Evolutionary conservation across 2,113 vertebrate species (phyloP), one percentile per base, ranked within the genome.

Genomic region (Raja brachyura): DNA sequence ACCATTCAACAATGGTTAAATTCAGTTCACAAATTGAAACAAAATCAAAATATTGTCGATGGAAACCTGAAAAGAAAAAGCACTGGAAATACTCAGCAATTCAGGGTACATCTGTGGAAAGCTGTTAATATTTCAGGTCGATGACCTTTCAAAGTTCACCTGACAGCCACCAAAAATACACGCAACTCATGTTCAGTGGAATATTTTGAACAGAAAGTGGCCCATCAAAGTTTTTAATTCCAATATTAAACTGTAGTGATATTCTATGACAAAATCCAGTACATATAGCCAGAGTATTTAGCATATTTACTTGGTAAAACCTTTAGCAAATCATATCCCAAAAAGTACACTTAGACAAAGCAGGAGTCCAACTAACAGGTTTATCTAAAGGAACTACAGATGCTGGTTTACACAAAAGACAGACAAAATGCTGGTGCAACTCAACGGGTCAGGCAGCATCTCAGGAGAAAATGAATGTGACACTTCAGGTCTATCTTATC

Each of bases 201-300:
- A 79, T 79, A 79, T 48, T 48, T 18, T 79, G 81, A 61, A 85
- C 81, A 85, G 81, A 85, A 81, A 9, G 54, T 85, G 81, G 20
- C 59, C 56, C 54, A 4, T 22, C 20, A 81, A 39, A 83, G 20
- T 85, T 61, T 59, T 56, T 56, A 28, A 81, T 83, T 7, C 0
- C 54, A 83, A 83, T 54, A 5, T 8, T 9, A 56, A 56, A 48
- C 54, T 56, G 54, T 7, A 25, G 48, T 85, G 13, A 85, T 85
- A 59, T 22, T 59, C 28, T 13, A 59, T 22, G 22, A 59, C 4
- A 22, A 59, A 59, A 78, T 3, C 81, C 11, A 85, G 22, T 61
- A 0, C 25, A 2, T 56, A 59, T 16, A 59, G 56, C 79, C n/a
- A n/a, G n/a, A 59, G 56, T n/a, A 59, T n/a, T n/a, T n/a, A 13